Conservation (phyloP, 1,140 invertebrate genomes). For the Drosophila equinoxialis region DNA sequence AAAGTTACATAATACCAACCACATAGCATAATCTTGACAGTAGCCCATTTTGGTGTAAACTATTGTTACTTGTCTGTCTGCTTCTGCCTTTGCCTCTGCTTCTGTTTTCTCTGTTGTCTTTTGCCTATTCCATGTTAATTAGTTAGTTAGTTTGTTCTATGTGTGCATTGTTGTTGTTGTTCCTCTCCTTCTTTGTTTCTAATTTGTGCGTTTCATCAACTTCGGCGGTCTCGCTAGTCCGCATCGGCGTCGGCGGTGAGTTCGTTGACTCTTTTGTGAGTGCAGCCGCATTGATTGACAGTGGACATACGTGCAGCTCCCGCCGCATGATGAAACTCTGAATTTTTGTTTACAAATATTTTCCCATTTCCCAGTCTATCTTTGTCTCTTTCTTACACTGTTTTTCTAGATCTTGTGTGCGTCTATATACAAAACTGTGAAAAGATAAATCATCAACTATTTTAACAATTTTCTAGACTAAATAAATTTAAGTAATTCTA, state of each 20-base stretch:
- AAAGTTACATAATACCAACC: slow-evolving; percentile 29
- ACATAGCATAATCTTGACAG: slow-evolving; percentile 24
- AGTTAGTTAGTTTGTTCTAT: slow-evolving; percentile 57
- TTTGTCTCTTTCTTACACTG: neutral
- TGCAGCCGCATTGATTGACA: slow-evolving; percentile 78
- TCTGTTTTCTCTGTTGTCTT: slow-evolving; percentile 6
- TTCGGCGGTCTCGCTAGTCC: slow-evolving; percentile 30
- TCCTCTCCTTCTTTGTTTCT: slow-evolving; percentile 47
- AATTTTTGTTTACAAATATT: slow-evolving; percentile 48
- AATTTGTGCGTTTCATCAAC: slow-evolving; percentile 71
- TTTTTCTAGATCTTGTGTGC: slow-evolving; percentile 24
- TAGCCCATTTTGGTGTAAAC: slow-evolving; percentile 39
- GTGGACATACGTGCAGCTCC: slow-evolving; percentile 59
- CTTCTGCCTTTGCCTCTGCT: slow-evolving; percentile 12
- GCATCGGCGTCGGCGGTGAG: slow-evolving; percentile 30
- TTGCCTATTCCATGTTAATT: slow-evolving; percentile 64
- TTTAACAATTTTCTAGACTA: slow-evolving; percentile 2
- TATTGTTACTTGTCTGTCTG: neutral
- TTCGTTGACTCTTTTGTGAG: slow-evolving; percentile 36
- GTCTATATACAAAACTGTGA: slow-evolving; percentile 24
- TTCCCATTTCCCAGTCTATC: neutral
- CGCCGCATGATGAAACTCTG: slow-evolving; percentile 43
- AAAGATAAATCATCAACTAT: slow-evolving; percentile 27
- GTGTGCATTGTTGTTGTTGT: slow-evolving; percentile 36
- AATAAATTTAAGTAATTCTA: neutral